Percentiles rank a stretch among this genome's conserved stretches.
Conservation (phyloP, 2,888 invertebrate species). For the Harmothoe impar region DNA sequence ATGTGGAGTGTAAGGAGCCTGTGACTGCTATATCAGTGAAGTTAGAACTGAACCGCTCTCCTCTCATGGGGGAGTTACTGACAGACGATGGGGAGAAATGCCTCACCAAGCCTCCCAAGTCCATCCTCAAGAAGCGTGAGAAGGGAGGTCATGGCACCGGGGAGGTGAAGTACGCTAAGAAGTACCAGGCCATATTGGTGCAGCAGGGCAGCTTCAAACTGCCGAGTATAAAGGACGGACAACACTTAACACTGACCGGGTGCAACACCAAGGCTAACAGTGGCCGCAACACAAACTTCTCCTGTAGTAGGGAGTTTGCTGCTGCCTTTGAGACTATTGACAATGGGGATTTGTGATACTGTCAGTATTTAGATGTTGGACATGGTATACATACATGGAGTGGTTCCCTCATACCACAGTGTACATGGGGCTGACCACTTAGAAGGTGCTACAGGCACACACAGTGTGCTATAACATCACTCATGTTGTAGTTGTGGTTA, state of each 20-base stretch:
- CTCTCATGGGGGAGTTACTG: neutral
- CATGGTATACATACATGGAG: no score
- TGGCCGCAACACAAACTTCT: slow-evolving; percentile 19
- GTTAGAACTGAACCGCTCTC: neutral
- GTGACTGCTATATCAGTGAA: neutral
- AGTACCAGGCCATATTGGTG: neutral
- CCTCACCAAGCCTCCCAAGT: neutral
- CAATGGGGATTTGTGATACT: neutral
- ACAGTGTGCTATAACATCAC: no score
- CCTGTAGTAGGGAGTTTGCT: slow-evolving; percentile 26
- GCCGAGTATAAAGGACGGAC: neutral
- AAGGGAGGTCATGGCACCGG: neutral
- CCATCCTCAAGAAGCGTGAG: slow-evolving; percentile 18
- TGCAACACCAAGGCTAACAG: neutral
- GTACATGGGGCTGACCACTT: no score
- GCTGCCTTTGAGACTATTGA: slow-evolving; percentile 28
- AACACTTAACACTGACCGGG: neutral
- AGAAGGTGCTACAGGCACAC: no score
- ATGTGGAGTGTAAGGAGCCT: neutral
- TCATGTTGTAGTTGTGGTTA: no score
- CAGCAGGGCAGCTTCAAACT: slow-evolving; percentile 27
- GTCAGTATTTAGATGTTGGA: neutral
- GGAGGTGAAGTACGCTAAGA: neutral
- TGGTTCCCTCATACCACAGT: no score
- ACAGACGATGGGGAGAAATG: neutral